These are phyloP conservation scores for Mus pahari DNA, from an alignment of 2,113 vertebrate species.

Conservation along the genomic window DNA sequence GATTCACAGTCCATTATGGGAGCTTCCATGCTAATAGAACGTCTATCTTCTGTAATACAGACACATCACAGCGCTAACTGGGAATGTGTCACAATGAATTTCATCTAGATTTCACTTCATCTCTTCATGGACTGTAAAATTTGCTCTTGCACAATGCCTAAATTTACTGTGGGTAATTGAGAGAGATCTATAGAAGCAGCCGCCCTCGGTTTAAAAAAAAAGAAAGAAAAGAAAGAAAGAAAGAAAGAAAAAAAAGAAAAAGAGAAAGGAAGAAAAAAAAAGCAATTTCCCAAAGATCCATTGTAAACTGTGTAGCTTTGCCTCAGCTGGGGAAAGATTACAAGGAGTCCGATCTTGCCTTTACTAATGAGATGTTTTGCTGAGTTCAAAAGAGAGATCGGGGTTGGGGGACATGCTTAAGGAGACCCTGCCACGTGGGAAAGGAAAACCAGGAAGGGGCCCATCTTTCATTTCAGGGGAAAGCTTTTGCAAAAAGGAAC, in stretches of 20 bases:
- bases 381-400: constrained; percentile 76
- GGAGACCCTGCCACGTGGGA: constrained; percentile 64
- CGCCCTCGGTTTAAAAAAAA: constrained; percentile 62
- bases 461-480: constrained; percentile 73
- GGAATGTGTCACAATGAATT: constrained; percentile 94
- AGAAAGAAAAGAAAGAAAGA: not conserved
- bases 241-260: not conserved
- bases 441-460: constrained; percentile 72
- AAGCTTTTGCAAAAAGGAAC: constrained; percentile 71
- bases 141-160: constrained; percentile 91
- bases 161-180: constrained; percentile 93
- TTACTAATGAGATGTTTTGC: constrained; percentile 85
- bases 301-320: constrained; percentile 87
- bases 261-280: constrained; percentile 63
- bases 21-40: constrained; percentile 93
- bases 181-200: constrained; percentile 90
- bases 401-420: constrained; percentile 46
- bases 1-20: constrained; percentile 96
- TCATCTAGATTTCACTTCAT: constrained; percentile 92
- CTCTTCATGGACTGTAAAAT: constrained; percentile 93
- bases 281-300: constrained; percentile 86
- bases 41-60: constrained; percentile 97
- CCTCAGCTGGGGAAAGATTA: constrained; percentile 82
- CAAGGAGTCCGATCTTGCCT: constrained; percentile 73
- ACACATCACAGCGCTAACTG: constrained; percentile 93